Percentiles rank a stretch among this genome's conserved stretches.
Conservation (phyloP, 2,888 invertebrate genomes). For the Eupithecia exiguata region DNA sequence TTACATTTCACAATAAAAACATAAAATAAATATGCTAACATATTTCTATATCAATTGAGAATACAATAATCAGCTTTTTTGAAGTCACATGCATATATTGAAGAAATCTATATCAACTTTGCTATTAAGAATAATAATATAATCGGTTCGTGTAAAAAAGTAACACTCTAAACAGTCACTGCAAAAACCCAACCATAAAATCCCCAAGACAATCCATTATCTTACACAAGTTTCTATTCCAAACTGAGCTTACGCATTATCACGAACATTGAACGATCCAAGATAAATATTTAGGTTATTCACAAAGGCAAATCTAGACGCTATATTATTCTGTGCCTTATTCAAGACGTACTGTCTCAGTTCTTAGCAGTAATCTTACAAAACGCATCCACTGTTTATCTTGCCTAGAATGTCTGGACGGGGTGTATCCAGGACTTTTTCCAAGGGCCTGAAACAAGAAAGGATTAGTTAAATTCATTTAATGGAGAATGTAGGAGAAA, state of each 20-base stretch:
- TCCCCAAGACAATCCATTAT: slow-evolving; percentile 44
- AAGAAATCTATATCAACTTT: too few relatives aligned
- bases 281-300: slow-evolving; percentile 62
- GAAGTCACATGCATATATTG: too few relatives aligned
- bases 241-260: slow-evolving; percentile 28
- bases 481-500: too few relatives aligned
- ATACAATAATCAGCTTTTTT: too few relatives aligned
- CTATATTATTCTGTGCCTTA: slow-evolving; percentile 40
- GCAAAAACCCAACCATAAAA: background rate
- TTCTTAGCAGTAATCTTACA: slow-evolving; percentile 74
- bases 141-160: too few relatives aligned
- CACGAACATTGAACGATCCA: slow-evolving; percentile 41
- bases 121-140: too few relatives aligned
- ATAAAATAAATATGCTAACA: too few relatives aligned
- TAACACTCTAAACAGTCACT: too few relatives aligned
- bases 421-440: slow-evolving; percentile 12
- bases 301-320: slow-evolving; percentile 65
- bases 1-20: too few relatives aligned
- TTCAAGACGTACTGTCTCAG: slow-evolving; percentile 63
- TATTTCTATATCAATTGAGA: too few relatives aligned
- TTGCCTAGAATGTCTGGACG: slow-evolving; percentile 70
- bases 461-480: background rate
- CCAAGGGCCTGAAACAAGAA: background rate
- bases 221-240: slow-evolving; percentile 22
- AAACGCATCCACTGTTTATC: slow-evolving; percentile 77